Evolutionary conservation across 2,888 invertebrate genomes (phyloP), one percentile per base, ranked within the genome.

Genomic region (Anarsia innoxiella): DNA sequence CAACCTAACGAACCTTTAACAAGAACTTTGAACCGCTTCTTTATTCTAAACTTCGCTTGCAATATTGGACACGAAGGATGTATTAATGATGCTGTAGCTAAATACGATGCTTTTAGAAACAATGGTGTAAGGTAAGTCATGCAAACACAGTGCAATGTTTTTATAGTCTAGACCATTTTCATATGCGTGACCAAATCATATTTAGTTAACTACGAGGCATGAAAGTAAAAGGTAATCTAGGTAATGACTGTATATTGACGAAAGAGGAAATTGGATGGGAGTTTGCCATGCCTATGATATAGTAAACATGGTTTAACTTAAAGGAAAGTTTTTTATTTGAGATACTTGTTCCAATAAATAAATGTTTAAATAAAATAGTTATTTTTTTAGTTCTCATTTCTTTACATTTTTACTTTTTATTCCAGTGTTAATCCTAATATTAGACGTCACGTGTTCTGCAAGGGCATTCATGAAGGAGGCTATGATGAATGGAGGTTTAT

Each of bases 1-100:
- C 39, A 32, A 1, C 1, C 26, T 0, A 41, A 39, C 0, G 84
- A 84, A 19, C 35, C 59, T 0, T 37, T 75, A 0, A 67, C 75
- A 0, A 68, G 56, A 3, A 82, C 77, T 0, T 45, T 80, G 1
- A 71, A 83, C 47, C 53, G 84, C 23, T 75, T 83, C 54, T 72
- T 56, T 44, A 61, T 88, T 0, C 56, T 91, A 0, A 49, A 76
- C 5, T 91, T 90, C 76, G 89, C 90, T 12, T 94, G 93, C 59
- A 84, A 80, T 46, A 82, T 88, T 30, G 89, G 88, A 0, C 75
- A 88, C 14, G 34, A 60, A 1, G 86, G 85, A 1, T 94, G 93
- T 49, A 42, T 76, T 15, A 45, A 36, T 1, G 50, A 82, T 35
- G 66, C 83, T 2, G 43, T 59, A 0, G 39, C 51, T 1, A 75